A percentile compares a stretch with the other conserved stretches of the same genome.
phyloP scores from a whole-genome alignment of 2,113 vertebrate genomes.

The Callopanchax toddi region DNA sequence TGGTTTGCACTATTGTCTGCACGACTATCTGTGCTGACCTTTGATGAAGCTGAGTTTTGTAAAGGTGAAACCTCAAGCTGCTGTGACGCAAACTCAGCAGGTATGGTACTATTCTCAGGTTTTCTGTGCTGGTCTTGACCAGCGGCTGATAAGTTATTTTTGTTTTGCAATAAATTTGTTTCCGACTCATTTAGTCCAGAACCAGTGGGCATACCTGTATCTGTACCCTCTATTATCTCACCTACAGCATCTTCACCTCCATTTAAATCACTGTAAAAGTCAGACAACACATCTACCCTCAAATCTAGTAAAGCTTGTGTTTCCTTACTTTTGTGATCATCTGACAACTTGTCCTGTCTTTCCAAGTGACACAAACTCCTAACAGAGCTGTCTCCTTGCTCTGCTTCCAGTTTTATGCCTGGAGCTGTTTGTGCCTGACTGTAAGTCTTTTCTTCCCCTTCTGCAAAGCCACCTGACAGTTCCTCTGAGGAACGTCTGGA shows the following conservation, averaged over 20 bases:
- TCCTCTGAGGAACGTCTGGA: conserved; percentile 46
- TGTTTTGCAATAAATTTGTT: conserved; percentile 27
- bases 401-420: not conserved
- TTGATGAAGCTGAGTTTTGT: conserved; percentile 30
- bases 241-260: conserved; percentile 11
- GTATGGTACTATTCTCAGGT: conserved; percentile 25
- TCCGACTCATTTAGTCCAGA: conserved; percentile 6
- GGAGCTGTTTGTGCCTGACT: conserved; percentile 14
- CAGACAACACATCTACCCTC: conserved; percentile 10
- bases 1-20: conserved; percentile 29
- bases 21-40: conserved; percentile 29
- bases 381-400: conserved; percentile 25
- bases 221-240: conserved; percentile 23
- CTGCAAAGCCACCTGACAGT: conserved; percentile 33
- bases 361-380: conserved; percentile 44
- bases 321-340: conserved; percentile 31
- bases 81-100: conserved; percentile 45
- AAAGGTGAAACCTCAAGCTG: conserved; percentile 39
- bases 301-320: conserved; percentile 4
- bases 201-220: conserved; percentile 15
- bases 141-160: conserved; percentile 32
- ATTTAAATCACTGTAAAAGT: conserved; percentile 30
- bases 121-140: conserved; percentile 44
- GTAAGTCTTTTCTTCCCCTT: conserved; percentile 13
- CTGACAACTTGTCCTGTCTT: conserved; percentile 28